Percentiles rank a stretch among this genome's conserved stretches.
These are phyloP conservation scores for Heliothis subflexa DNA, from an alignment of 1,140 invertebrate species.

Conservation along the genomic window DNA sequence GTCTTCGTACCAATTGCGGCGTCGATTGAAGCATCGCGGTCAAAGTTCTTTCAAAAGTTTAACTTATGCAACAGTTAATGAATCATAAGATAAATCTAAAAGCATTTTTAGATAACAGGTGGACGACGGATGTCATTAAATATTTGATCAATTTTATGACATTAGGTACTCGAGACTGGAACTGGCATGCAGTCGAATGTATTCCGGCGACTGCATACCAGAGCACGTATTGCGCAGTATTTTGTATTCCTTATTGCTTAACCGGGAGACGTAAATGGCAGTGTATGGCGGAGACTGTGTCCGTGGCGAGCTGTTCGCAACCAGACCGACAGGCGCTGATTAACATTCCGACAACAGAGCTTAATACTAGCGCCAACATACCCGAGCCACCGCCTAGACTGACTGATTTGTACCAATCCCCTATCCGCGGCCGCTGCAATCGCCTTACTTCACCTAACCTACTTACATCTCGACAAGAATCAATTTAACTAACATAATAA, in stretches of 20 bases:
- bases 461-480: conserved; percentile 33
- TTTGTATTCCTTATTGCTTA: conserved; percentile 66
- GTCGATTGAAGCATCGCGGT: too few species aligned
- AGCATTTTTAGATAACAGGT: neutral
- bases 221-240: conserved; percentile 50
- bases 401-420: conserved; percentile 16
- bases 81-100: neutral
- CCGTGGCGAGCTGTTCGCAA: conserved; percentile 48
- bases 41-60: too few species aligned
- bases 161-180: neutral
- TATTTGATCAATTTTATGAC: conserved; percentile 20
- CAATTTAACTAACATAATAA: conserved; percentile 20
- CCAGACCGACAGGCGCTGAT: conserved; percentile 50
- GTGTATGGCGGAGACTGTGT: conserved; percentile 54
- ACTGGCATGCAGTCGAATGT: conserved; percentile 5
- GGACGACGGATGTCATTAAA: conserved; percentile 30
- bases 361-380: conserved; percentile 45
- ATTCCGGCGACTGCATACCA: conserved; percentile 39
- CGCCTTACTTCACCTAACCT: conserved; percentile 41
- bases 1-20: too few species aligned
- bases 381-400: conserved; percentile 9
- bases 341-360: conserved; percentile 55
- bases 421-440: conserved; percentile 20
- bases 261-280: conserved; percentile 64
- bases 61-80: too few species aligned